phyloP scores from a whole-genome alignment of 2,888 invertebrate genomes.

The Ophion ellenae region DNA sequence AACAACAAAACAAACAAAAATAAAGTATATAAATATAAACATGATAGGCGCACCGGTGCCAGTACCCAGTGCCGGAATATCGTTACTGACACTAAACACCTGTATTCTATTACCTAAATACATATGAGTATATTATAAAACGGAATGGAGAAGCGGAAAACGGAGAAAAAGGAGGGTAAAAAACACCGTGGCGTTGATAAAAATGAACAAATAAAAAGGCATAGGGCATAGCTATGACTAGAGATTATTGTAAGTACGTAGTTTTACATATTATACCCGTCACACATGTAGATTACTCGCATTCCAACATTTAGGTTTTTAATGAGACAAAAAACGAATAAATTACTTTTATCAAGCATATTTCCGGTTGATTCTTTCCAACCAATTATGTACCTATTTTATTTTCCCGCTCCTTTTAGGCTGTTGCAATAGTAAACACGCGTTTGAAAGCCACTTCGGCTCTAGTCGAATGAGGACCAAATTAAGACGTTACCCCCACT shows the following conservation, averaged over 20 bases:
- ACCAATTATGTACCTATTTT: neutral
- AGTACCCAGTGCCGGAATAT: constrained; percentile 69
- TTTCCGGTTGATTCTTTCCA: neutral
- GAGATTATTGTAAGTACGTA: constrained; percentile 80
- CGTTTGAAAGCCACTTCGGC: neutral
- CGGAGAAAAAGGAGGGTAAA: constrained; percentile 31
- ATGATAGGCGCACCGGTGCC: constrained; percentile 65
- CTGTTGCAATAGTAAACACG: neutral
- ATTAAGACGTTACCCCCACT: no score
- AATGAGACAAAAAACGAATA: constrained; percentile 75
- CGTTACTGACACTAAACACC: constrained; percentile 69
- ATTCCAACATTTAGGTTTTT: constrained; percentile 82
- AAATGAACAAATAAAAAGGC: constrained; percentile 68
- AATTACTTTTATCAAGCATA: constrained; percentile 81
- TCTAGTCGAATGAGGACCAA: no score
- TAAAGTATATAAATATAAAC: constrained; percentile 44
- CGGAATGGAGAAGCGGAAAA: neutral
- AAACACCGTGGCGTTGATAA: constrained; percentile 73
- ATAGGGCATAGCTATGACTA: constrained; percentile 75
- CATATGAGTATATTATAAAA: constrained; percentile 61
- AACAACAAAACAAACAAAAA: constrained; percentile 29
- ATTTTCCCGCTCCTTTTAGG: neutral
- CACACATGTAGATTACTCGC: constrained; percentile 82
- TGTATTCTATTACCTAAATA: constrained; percentile 63
- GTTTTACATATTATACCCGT: constrained; percentile 83